Base-by-base conservation (phyloP, 2,797 vertebrate genomes). In the Cynopterus sphinx region DNA sequence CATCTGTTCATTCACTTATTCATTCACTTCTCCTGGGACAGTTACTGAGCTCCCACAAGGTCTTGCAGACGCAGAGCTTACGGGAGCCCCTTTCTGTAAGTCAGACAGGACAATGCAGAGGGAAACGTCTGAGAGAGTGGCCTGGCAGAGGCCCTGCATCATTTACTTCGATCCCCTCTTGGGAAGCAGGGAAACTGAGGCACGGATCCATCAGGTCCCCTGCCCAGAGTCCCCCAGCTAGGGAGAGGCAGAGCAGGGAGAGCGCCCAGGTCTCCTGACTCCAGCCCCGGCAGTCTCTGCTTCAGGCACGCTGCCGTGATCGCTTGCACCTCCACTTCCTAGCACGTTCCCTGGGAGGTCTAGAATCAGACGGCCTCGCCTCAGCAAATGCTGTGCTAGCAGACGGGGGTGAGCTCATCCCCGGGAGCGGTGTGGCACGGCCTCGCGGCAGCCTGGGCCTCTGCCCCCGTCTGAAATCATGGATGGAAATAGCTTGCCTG, bases 381-480 rank as follows among this genome's bases (percentile, higher is more conserved):
- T 1, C 89, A 75, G 87, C 81, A 53, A 28, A 28, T 5, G 39
- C 36, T 77, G 91, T 2, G 85, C 67, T 94, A 68, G 75, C 89
- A 81, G 74, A 94, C 22, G 1, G 39, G 74, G 59, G 74, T 92
- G 96, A 98, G 95, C 97, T 97, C 97, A 91, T 96, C 28, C 39
- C 33, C 61, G 2, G 57, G 75, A 89, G 77, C 16, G 75, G 67
- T 17, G 36, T 41, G 92, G 93, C 90, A 67, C 78, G 55, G 41
- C 2, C 28, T 39, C 41, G 86, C 78, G 55, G 95, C 41, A 59
- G 41, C n/a, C 8, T 57, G 73, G 97, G 55, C 79, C 75, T 91
- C 16, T 11, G 74, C 57, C 85, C 81, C 90, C 21, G 46, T 79
- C 96, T 96, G 93, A 94, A 92, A n/a, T 78, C 90, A 78, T 28